Evolutionary conservation across 1,140 invertebrate species (phyloP).

Genomic region (Samia ricini): DNA sequence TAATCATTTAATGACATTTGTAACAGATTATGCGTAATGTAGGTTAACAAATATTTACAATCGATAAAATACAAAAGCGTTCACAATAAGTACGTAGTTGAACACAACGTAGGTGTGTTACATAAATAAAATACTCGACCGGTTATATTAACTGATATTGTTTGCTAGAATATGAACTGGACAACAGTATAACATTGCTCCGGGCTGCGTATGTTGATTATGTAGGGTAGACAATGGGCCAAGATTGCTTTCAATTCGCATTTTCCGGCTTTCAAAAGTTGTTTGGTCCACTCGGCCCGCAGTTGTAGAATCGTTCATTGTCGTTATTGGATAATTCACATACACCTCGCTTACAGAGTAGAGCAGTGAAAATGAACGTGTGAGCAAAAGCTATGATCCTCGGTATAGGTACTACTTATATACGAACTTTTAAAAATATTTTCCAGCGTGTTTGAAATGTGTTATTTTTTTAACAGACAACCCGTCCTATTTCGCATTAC

Average conservation of each 20-base stretch:
- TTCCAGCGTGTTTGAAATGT: not conserved
- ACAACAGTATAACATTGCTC: slow-evolving; percentile 1
- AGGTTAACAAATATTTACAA: slow-evolving; percentile 8
- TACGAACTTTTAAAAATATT: not conserved
- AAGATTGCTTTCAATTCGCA: slow-evolving; percentile 74
- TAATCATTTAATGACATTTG: not conserved
- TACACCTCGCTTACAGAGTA: slow-evolving; percentile 34
- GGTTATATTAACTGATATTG: not conserved
- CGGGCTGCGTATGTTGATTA: not conserved
- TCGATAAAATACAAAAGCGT: not conserved
- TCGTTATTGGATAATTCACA: slow-evolving; percentile 74
- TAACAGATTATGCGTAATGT: not conserved
- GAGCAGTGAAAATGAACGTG: not conserved
- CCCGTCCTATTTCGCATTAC: slow-evolving; percentile 78
- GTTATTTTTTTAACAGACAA: slow-evolving; percentile 76
- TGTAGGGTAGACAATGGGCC: slow-evolving; percentile 44
- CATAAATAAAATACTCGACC: not conserved
- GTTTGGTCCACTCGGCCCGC: slow-evolving; percentile 58
- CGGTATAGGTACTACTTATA: slow-evolving; percentile 27
- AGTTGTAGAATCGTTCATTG: slow-evolving; percentile 69
- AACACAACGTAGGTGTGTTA: slow-evolving; percentile 7
- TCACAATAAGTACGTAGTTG: slow-evolving; percentile 8
- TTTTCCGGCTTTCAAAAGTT: slow-evolving; percentile 73
- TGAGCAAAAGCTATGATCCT: slow-evolving; percentile 36
- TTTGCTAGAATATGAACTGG: slow-evolving; percentile 3